Base-by-base conservation (phyloP, 53 echinoderm and acorn worm genomes). In the Apostichopus leukothele region DNA sequence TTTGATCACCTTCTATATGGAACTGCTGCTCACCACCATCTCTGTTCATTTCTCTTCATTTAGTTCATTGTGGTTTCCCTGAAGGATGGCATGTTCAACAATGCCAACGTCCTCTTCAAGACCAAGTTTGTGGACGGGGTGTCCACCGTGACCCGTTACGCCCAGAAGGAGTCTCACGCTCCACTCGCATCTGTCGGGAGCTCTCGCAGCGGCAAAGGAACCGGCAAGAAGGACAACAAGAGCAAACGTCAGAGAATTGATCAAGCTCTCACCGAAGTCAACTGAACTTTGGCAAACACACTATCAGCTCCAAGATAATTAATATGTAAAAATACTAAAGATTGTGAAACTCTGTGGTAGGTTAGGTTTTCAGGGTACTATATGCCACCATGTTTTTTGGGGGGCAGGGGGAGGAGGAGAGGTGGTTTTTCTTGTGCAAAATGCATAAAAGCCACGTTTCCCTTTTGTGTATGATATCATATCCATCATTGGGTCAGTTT, bases 1-100 rank as follows among this genome's bases (percentile, higher is more conserved):
- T 23, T 74, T 74, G 74, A 21, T 13, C 13, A 7, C 25, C 20
- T 74, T 19, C 14, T 74, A 74, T 22, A 74, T 74, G n/a, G n/a
- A 16, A 67, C n/a, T 67, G 13, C n/a, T 39, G 3, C 39, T 39
- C 39, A 39, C 39, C 39, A 39, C 39, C 39, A 75, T 75, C 39
- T 76, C 52, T 51, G 3, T n/a, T 76, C 10, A 7, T 22, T 5
- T 13, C 79, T 51, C 59, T 87, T 51, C 73, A 50, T 76, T 39
- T 93, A 97, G 97, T 97, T 97, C 88, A 97, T 97, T 18, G 97
- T 97, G 11, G 97, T 97, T 12, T 97, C 97, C 6, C 95, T 97
- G 21, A 97, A 97, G 74, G 97, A 97, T 60, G 97, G 97, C 76
- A 97, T 97, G 97, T 97, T 97, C 94, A 97, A 97, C 95, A 97